Evolutionary conservation across 2,888 invertebrate species (phyloP).

Genomic region (Thereva nobilitata): DNA sequence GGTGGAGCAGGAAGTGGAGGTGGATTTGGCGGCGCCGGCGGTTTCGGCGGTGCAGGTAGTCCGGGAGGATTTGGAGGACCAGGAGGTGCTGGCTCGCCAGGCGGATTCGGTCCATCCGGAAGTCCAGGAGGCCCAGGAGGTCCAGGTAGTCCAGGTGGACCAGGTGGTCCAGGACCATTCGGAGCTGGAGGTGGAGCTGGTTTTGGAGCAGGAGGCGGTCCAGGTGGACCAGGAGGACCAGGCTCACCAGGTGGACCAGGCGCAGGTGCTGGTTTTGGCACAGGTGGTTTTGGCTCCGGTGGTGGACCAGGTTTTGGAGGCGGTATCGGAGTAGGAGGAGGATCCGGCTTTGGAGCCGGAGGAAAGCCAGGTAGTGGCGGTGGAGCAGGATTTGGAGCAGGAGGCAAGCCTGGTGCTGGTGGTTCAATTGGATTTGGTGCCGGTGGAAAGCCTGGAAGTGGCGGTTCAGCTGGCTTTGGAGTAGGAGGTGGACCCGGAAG

Average conservation of each 20-base stretch:
- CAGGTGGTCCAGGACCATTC: too few species aligned
- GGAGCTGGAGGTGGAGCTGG: too few species aligned
- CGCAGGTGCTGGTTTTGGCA: slow-evolving; percentile 15
- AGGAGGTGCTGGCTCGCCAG: slow-evolving; percentile 16
- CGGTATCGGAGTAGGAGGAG: neutral
- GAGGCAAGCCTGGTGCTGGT: slow-evolving; percentile 30
- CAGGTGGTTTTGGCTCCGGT: slow-evolving; percentile 43
- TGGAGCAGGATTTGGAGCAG: slow-evolving; percentile 38
- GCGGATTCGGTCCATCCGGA: slow-evolving; percentile 6
- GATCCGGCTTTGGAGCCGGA: slow-evolving; percentile 1
- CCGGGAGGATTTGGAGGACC: slow-evolving; percentile 48
- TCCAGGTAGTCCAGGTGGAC: too few species aligned
- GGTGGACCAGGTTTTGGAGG: slow-evolving; percentile 32
- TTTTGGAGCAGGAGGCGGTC: too few species aligned
- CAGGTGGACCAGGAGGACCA: too few species aligned
- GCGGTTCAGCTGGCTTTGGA: slow-evolving; percentile 21
- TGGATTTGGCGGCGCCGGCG: slow-evolving; percentile 49
- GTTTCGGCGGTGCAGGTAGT: slow-evolving; percentile 46
- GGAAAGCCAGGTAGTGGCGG: slow-evolving; percentile 40
- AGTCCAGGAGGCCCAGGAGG: too few species aligned
- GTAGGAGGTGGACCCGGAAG: slow-evolving; percentile 49
- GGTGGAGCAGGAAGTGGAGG: slow-evolving; percentile 37
- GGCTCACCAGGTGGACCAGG: slow-evolving; percentile 4
- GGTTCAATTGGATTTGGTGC: too few species aligned
- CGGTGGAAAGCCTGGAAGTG: too few species aligned